phyloP scores from a whole-genome alignment of 2,888 invertebrate species.

The Ferdinandea cuprea region DNA sequence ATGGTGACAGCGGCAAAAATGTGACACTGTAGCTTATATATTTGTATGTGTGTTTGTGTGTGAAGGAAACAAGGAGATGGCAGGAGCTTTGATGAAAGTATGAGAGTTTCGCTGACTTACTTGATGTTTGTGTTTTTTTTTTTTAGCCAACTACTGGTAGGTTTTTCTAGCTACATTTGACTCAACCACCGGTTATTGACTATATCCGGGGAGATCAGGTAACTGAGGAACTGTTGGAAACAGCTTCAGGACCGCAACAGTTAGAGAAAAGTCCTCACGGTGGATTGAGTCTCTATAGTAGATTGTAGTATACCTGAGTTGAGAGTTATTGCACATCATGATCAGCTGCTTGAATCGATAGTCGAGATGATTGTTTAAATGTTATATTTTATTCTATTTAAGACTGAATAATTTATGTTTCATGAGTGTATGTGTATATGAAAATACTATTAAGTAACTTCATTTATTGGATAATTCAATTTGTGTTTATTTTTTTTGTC shows the following conservation, averaged over 20 bases:
- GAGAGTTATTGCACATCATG: neutral
- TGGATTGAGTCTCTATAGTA: conserved; percentile 18
- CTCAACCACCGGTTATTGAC: conserved; percentile 28
- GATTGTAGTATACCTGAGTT: conserved; percentile 17
- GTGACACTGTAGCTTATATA: conserved; percentile 5
- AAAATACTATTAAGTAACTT: conserved; percentile 65
- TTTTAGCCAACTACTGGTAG: conserved; percentile 17
- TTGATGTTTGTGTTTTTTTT: neutral
- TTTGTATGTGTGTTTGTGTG: neutral
- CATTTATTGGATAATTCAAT: conserved; percentile 13
- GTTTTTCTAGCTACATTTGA: conserved; percentile 7
- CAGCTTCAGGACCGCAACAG: conserved; percentile 67
- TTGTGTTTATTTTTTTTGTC: too few species aligned
- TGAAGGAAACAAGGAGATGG: neutral
- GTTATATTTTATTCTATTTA: conserved; percentile 13
- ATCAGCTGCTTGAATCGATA: conserved; percentile 7
- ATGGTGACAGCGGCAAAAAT: conserved; percentile 1
- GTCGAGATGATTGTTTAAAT: conserved; percentile 13
- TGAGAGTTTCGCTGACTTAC: neutral
- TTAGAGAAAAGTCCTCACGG: conserved; percentile 58
- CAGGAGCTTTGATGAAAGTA: neutral
- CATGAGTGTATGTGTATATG: conserved; percentile 40
- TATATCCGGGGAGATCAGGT: conserved; percentile 71
- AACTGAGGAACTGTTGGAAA: conserved; percentile 53
- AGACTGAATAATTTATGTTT: conserved; percentile 42